Percentiles rank a stretch among this genome's conserved stretches.
Evolutionary conservation across 1,140 invertebrate species (phyloP).

Genomic region (Listronotus oregonensis): DNA sequence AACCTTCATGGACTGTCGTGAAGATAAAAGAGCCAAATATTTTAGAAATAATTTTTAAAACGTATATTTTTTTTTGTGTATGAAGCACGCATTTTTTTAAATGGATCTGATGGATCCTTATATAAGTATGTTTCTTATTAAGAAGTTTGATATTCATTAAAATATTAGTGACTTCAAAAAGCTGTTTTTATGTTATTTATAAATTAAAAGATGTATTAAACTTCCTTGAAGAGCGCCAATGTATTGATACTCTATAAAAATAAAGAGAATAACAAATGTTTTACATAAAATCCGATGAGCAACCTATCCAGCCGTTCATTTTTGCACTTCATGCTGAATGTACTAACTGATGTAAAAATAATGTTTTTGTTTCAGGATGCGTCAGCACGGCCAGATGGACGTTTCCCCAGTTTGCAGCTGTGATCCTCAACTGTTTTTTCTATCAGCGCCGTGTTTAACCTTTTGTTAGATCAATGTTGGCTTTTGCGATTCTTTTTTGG

Average conservation of each 20-base stretch:
- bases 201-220: too few species aligned
- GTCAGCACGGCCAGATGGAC: slow-evolving; percentile 50
- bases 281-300: slow-evolving; percentile 16
- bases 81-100: too few species aligned
- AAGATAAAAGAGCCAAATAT: too few species aligned
- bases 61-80: too few species aligned
- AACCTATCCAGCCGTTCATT: slow-evolving; percentile 5
- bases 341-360: slow-evolving; percentile 39
- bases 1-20: too few species aligned
- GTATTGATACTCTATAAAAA: not conserved
- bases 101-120: too few species aligned
- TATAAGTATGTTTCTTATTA: too few species aligned
- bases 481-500: slow-evolving; percentile 5
- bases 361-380: slow-evolving; percentile 51
- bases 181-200: too few species aligned
- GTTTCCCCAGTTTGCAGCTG: slow-evolving; percentile 48
- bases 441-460: slow-evolving; percentile 31
- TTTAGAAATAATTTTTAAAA: too few species aligned
- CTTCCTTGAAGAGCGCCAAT: too few species aligned
- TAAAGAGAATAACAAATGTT: slow-evolving; percentile 6
- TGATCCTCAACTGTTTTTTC: slow-evolving; percentile 48
- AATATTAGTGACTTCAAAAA: too few species aligned
- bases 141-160: too few species aligned
- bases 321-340: slow-evolving; percentile 14
- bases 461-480: slow-evolving; percentile 27